Conservation (phyloP, 2,888 invertebrate species). For the Norana najaformis region DNA sequence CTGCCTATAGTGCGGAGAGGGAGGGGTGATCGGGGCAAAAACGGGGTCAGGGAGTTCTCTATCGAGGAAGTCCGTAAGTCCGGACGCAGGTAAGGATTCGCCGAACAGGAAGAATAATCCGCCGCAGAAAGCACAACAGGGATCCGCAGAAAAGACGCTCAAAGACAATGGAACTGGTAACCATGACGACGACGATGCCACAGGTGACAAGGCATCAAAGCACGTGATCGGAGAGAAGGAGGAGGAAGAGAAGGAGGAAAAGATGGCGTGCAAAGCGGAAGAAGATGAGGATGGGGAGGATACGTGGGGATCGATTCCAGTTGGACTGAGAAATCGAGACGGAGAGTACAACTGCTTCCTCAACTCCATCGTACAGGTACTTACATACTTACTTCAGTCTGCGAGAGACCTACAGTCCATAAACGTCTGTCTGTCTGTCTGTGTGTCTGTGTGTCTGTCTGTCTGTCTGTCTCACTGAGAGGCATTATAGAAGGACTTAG, state of each 20-base stretch:
- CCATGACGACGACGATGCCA: neutral
- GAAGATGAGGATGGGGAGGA: neutral
- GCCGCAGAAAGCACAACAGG: neutral
- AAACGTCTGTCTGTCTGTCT: neutral
- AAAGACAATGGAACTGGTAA: neutral
- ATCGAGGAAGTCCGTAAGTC: neutral
- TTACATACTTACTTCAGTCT: neutral
- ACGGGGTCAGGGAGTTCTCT: neutral
- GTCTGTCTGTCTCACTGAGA: too few species aligned
- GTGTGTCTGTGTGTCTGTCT: too few species aligned
- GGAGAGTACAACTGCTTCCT: conserved; percentile 20
- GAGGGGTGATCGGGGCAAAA: neutral
- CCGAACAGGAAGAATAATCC: neutral
- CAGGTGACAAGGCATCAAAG: neutral
- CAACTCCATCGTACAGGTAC: conserved; percentile 5
- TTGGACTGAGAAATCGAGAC: neutral
- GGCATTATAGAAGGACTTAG: too few species aligned
- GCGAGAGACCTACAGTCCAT: too few species aligned
- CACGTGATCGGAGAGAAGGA: neutral
- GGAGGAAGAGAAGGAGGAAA: neutral
- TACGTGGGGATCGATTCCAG: neutral
- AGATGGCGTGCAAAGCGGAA: neutral
- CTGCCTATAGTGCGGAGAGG: neutral
- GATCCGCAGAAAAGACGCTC: neutral
- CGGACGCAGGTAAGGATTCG: neutral